Percentiles rank a stretch among this genome's conserved stretches.
These are phyloP conservation scores for Stichodactyla helianthus DNA, from an alignment of 64 coral and sea anemone species.

Conservation along the genomic window DNA sequence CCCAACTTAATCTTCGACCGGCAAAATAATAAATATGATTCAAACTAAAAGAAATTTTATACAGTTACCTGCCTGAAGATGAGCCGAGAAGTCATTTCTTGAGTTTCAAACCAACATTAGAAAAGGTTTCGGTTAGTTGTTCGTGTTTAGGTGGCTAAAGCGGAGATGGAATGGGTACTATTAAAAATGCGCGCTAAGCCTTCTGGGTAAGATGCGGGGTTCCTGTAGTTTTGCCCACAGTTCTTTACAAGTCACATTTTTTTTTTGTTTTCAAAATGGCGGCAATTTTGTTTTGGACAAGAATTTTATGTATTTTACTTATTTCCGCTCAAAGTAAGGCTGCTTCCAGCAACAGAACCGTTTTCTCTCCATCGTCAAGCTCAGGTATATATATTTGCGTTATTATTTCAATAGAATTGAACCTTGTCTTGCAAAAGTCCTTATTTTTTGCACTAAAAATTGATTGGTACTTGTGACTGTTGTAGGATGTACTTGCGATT, in stretches of 20 bases:
- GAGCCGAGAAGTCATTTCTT: slow-evolving; percentile 46
- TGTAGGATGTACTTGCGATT: slow-evolving; percentile 82
- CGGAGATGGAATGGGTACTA: not conserved
- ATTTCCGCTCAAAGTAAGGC: slow-evolving; percentile 16
- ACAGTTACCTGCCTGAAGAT: slow-evolving; percentile 69
- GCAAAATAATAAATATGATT: not conserved
- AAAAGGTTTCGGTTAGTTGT: not conserved
- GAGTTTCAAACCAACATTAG: not conserved
- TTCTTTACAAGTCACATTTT: slow-evolving; percentile 14
- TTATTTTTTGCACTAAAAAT: too few relatives aligned
- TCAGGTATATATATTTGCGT: slow-evolving; percentile 42
- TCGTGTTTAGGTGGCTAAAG: not conserved
- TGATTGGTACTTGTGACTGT: too few relatives aligned
- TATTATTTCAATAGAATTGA: not conserved
- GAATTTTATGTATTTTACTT: slow-evolving; percentile 9
- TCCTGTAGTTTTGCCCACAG: slow-evolving; percentile 1
- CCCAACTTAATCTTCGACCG: not conserved
- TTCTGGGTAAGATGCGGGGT: not conserved
- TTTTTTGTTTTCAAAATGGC: slow-evolving; percentile 73
- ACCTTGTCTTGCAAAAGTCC: too few relatives aligned
- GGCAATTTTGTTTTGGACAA: slow-evolving; percentile 44
- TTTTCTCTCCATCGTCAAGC: slow-evolving; percentile 55
- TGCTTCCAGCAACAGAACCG: slow-evolving; percentile 55
- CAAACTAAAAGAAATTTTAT: not conserved
- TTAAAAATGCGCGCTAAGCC: too few relatives aligned